Percentiles rank a stretch among this genome's conserved stretches.
Conservation (phyloP, 2,113 vertebrate genomes). For the Tursiops truncatus region DNA sequence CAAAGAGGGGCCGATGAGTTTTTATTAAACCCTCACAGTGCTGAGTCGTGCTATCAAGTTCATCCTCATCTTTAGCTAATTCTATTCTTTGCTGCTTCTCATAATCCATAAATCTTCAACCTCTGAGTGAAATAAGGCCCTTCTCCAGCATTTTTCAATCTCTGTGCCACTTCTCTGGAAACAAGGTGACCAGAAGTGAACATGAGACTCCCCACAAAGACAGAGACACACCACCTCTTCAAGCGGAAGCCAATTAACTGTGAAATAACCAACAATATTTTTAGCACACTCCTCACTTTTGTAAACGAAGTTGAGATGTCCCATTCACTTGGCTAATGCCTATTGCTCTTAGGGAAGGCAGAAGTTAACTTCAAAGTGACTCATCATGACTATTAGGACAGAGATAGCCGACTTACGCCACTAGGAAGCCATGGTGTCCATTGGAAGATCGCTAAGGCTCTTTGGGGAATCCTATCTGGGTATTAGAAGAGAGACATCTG, state of each 20-base stretch:
- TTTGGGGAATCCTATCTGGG: not conserved
- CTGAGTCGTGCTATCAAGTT: conserved; percentile 54
- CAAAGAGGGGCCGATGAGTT: conserved; percentile 46
- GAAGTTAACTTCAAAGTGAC: not conserved
- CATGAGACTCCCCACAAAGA: conserved; percentile 9
- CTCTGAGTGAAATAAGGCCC: conserved; percentile 27
- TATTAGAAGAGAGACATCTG: not conserved
- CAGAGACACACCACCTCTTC: not conserved
- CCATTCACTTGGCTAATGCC: conserved; percentile 24
- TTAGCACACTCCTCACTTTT: conserved; percentile 17
- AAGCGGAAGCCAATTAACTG: conserved; percentile 60
- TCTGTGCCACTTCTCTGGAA: conserved; percentile 49
- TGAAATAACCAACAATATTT: conserved; percentile 62
- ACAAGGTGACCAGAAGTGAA: conserved; percentile 46
- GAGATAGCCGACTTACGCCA: not conserved
- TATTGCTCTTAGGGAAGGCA: conserved; percentile 29
- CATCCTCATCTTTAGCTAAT: conserved; percentile 71
- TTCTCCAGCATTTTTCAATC: conserved; percentile 50
- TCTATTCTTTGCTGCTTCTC: conserved; percentile 46
- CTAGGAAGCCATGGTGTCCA: not conserved
- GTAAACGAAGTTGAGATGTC: conserved; percentile 40
- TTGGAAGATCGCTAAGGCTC: not conserved
- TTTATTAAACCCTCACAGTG: conserved; percentile 59
- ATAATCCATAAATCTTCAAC: conserved; percentile 52
- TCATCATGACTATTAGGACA: not conserved